Conservation (phyloP, 2,797 vertebrate species). For the Mormyrus hasselquistii region DNA sequence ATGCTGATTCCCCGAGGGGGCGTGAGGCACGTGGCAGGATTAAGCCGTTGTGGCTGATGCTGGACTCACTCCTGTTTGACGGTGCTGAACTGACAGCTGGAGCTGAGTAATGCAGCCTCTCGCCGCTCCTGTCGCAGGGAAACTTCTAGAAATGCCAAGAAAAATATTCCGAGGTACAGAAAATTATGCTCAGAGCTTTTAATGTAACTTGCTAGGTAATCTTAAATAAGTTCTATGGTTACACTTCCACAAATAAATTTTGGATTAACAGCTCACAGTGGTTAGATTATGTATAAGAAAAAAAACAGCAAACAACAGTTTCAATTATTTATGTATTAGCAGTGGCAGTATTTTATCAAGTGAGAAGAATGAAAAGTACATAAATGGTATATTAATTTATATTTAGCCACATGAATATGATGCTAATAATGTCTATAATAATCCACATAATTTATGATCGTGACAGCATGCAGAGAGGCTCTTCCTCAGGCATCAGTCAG, state of each 20-base stretch:
- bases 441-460: not conserved
- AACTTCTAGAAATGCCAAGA: not conserved
- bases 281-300: not conserved
- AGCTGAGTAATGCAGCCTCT: not conserved
- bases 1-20: not conserved
- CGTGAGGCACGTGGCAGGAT: not conserved
- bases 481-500: not conserved
- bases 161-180: not conserved
- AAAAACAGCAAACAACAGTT: not conserved
- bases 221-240: not conserved
- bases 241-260: not conserved
- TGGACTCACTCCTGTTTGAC: not conserved
- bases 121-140: not conserved
- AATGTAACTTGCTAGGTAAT: not conserved
- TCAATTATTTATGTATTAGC: not conserved
- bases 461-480: not conserved
- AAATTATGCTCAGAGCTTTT: not conserved
- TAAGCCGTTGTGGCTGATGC: not conserved
- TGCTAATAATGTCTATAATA: not conserved
- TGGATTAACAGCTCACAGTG: not conserved
- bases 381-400: not conserved
- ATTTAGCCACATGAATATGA: not conserved
- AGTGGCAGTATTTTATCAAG: not conserved
- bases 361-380: not conserved
- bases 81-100: constrained; percentile 1